Base-by-base conservation (phyloP, 2,888 invertebrate genomes). In the Eilema caniola region DNA sequence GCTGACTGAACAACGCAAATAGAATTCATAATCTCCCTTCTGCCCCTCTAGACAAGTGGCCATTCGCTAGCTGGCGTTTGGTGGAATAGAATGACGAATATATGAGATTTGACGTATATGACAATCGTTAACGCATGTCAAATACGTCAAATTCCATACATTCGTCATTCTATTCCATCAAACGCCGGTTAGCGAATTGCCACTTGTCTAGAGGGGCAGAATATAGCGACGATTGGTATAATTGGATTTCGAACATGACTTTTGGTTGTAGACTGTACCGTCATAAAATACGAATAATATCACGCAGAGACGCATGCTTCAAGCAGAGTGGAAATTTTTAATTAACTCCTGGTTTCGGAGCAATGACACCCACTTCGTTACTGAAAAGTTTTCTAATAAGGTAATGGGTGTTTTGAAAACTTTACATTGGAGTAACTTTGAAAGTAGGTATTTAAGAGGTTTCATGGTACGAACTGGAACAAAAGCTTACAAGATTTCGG, bases 321-420 rank as follows among this genome's bases (percentile, higher is more conserved):
- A 78, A 80, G 81, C 85, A 82, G 83, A 84, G 86, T 86, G 87
- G 87, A 89, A 89, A 82, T 87, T 90, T 90, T 90, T 90, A 90
- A 90, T 90, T 88, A 90, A 84, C 83, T 81, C 72, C 66, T 74
- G 80, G 33, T 37, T 84, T 84, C 69, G 31, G 56, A 61, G 68
- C 74, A 76, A 71, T 70, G 71, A 66, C 60, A 71, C 47, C 61
- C n/a, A 63, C 64, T 41, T 53, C 68, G 57, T 65, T 69, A 71
- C 64, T 71, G 65, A 72, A 61, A 66, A 71, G 31, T 66, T 56
- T 53, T 70, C 60, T n/a, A 61, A 70, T 71, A 68, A 69, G 56
- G 66, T 60, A 63, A 66, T 53, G 41, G 37, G 60, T 63, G 33
- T 68, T 66, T 62, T 33, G 10, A 61, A 53, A 61, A 59, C 57